phyloP scores from a whole-genome alignment of 2,888 invertebrate genomes.

The Julus scanicus region DNA sequence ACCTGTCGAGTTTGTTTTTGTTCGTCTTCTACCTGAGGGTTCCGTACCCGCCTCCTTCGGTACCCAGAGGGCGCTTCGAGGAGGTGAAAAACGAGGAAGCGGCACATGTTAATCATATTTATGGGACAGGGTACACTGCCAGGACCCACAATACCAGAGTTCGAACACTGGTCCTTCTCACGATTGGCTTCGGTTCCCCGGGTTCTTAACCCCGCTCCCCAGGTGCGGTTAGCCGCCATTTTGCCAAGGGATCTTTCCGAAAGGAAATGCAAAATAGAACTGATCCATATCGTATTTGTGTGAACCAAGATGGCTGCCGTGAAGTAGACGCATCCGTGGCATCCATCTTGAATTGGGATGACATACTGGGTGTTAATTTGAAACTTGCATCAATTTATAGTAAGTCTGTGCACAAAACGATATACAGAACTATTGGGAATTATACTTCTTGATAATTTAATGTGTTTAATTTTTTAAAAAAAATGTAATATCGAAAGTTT shows the following conservation, averaged over 20 bases:
- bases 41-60: neutral
- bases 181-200: neutral
- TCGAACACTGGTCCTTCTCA: neutral
- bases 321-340: too few species aligned
- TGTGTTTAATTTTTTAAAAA: too few species aligned
- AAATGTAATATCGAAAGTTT: too few species aligned
- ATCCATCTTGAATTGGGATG: too few species aligned
- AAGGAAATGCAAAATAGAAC: too few species aligned
- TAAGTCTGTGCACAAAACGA: too few species aligned
- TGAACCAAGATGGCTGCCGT: too few species aligned
- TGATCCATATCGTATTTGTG: too few species aligned
- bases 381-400: too few species aligned
- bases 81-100: neutral
- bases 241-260: neutral
- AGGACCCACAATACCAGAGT: neutral
- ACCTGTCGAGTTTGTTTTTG: conserved; percentile 14
- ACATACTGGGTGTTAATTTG: too few species aligned
- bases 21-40: neutral
- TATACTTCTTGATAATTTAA: too few species aligned
- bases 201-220: neutral
- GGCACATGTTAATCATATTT: neutral
- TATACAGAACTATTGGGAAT: too few species aligned
- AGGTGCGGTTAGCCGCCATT: neutral
- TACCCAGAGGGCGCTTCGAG: neutral
- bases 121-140: neutral